Base-by-base conservation (phyloP, 2,113 vertebrate genomes). In the Glareola pratincola region DNA sequence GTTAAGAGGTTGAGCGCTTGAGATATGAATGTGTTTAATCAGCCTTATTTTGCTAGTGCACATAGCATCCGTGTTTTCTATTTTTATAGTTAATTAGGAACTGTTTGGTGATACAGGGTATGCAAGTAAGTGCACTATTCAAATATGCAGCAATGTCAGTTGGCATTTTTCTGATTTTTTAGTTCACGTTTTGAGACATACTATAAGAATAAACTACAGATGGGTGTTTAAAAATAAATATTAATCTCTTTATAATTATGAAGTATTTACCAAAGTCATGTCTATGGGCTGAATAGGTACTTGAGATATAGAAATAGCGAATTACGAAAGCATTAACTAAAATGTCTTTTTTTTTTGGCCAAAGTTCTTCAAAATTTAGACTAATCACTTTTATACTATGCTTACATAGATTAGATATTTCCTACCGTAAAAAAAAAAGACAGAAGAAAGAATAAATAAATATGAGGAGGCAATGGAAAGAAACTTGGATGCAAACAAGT, bases 51-150 rank as follows among this genome's bases (percentile, higher is more conserved):
- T 85, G 34, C 64, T 73, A 36, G 27, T 43, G 32, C 66, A 57
- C 53, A 62, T 32, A 85, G 27, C 0, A 1, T 51, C 86, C 84
- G 50, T 79, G 45, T 84, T 94, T 91, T 36, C 90, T 94, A 87
- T 94, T 96, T 91, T 95, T 89, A 64, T 39, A 68, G 64, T 82
- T 94, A 87, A 94, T 93, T 90, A 92, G 56, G 34, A 86, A 56
- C 14, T 8, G 3, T 90, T 92, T 93, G 57, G 51, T 90, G 69
- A 68, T 47, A 74, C 9, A 68, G 69, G 9, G 19, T 48, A 57
- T 20, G 62, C 54, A 48, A 85, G 56, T 37, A 75, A 90, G 22
- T 23, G 22, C 41, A 72, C 54, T 22, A 8, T 87, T 89, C 68
- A 87, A 71, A 81, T 57, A 87, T 12, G 13, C 37, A 94, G 69